phyloP scores from a whole-genome alignment of 2,888 invertebrate genomes.

The Cosmia trapezina region DNA sequence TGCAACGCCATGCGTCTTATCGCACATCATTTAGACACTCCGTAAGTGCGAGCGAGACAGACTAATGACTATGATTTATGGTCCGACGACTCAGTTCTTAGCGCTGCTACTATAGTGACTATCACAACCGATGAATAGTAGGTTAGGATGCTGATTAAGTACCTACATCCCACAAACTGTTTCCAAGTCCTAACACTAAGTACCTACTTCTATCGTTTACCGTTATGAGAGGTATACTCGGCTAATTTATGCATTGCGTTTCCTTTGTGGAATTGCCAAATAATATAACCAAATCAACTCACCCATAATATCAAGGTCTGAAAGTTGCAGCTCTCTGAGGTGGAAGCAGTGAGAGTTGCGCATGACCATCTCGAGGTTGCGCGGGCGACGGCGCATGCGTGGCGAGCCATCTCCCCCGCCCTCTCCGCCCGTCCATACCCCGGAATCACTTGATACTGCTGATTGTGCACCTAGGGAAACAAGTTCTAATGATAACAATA shows the following conservation, averaged over 20 bases:
- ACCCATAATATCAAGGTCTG: constrained; percentile 89
- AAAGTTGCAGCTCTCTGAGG: constrained; percentile 91
- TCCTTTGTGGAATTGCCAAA: background rate
- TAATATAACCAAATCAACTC: constrained; percentile 30
- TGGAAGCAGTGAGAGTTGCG: constrained; percentile 94
- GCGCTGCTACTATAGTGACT: too few species aligned
- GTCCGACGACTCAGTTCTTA: too few species aligned
- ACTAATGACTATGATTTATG: too few species aligned
- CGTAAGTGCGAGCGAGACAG: too few species aligned
- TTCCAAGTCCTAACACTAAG: background rate
- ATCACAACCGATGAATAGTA: too few species aligned
- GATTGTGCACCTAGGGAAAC: constrained; percentile 81
- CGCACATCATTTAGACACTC: too few species aligned
- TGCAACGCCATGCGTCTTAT: too few species aligned
- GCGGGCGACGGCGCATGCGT: constrained; percentile 88
- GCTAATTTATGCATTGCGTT: background rate
- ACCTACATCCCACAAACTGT: background rate
- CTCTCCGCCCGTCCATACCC: constrained; percentile 89
- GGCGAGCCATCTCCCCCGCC: constrained; percentile 82
- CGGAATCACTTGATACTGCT: constrained; percentile 92
- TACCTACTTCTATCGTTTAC: background rate
- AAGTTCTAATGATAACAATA: background rate
- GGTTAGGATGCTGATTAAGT: too few species aligned
- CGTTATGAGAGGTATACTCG: background rate
- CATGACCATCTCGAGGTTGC: constrained; percentile 94